phyloP scores from a whole-genome alignment of 1,140 invertebrate species.

The Chironomus tepperi region DNA sequence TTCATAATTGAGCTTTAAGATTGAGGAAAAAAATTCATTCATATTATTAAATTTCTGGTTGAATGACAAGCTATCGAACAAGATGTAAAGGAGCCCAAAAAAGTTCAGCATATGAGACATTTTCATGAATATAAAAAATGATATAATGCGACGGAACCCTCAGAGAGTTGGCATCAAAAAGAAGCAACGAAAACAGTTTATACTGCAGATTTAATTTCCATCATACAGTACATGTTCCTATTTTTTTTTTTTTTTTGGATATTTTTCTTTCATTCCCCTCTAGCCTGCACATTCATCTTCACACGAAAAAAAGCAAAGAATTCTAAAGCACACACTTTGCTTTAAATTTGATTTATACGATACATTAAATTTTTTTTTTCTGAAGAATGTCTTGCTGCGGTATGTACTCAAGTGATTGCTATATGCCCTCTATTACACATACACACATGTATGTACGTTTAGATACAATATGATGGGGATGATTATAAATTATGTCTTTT shows the following conservation, averaged over 20 bases:
- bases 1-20: too few relatives aligned
- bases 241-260: background rate
- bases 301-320: background rate
- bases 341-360: conserved; percentile 15
- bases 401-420: background rate
- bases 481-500: too few relatives aligned
- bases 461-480: too few relatives aligned
- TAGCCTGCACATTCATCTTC: background rate
- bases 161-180: too few relatives aligned
- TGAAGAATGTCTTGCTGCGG: background rate
- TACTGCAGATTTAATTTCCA: background rate
- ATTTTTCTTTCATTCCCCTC: background rate
- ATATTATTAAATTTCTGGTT: too few relatives aligned
- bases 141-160: too few relatives aligned
- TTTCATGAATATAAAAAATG: too few relatives aligned
- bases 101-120: too few relatives aligned
- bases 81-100: too few relatives aligned
- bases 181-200: too few relatives aligned
- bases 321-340: background rate
- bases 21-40: too few relatives aligned
- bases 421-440: background rate
- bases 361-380: background rate
- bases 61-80: too few relatives aligned
- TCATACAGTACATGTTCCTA: background rate
- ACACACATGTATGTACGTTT: background rate